phyloP scores from a whole-genome alignment of 2,797 vertebrate species.

The Apogon hyalosoma region DNA sequence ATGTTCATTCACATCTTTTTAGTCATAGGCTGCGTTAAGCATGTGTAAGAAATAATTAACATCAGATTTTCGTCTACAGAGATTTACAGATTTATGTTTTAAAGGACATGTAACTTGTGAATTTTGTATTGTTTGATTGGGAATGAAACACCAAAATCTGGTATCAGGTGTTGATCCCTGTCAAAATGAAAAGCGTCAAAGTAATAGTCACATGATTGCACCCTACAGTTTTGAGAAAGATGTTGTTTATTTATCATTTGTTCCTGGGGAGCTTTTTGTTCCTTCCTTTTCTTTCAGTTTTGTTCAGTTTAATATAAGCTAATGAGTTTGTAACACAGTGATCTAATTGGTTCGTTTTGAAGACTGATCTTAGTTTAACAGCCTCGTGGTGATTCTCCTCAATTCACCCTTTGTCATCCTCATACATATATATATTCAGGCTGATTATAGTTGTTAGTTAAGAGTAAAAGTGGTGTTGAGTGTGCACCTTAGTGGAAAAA shows the following conservation, averaged over 20 bases:
- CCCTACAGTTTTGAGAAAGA: conserved; percentile 2
- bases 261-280: background rate
- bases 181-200: conserved; percentile 15
- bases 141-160: conserved; percentile 7
- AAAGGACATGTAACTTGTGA: background rate
- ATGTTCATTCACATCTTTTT: conserved; percentile 30
- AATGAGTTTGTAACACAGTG: too few relatives aligned
- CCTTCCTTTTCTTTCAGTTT: background rate
- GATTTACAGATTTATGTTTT: background rate
- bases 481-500: background rate
- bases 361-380: background rate
- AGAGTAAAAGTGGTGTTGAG: background rate
- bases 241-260: conserved; percentile 10
- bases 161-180: conserved; percentile 9
- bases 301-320: too few relatives aligned
- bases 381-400: background rate
- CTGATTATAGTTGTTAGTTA: too few relatives aligned
- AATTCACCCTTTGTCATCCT: background rate
- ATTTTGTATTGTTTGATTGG: background rate
- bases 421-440: too few relatives aligned
- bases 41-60: conserved; percentile 31
- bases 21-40: background rate
- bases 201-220: conserved; percentile 1
- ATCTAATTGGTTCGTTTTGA: background rate
- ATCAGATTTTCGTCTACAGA: conserved; percentile 21